These are phyloP conservation scores for Escarpia spicata DNA, from an alignment of 2,888 invertebrate genomes.

Conservation along the genomic window DNA sequence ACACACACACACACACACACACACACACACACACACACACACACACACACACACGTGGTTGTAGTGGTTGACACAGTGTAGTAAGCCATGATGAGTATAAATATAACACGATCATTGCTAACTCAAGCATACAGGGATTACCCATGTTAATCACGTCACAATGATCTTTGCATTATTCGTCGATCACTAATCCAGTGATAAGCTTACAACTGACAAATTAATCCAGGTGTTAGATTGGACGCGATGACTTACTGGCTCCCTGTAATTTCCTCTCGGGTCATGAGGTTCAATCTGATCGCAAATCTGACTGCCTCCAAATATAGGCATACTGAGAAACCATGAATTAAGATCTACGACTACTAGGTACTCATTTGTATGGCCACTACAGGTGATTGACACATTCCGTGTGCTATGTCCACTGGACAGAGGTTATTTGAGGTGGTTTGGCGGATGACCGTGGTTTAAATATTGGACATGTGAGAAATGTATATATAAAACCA, in stretches of 20 bases:
- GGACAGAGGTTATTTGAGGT: background rate
- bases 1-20: background rate
- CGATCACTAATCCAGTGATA: background rate
- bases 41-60: background rate
- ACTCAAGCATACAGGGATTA: background rate
- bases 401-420: background rate
- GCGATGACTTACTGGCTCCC: background rate
- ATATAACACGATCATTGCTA: background rate
- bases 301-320: background rate
- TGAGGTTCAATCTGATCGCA: background rate
- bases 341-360: background rate
- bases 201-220: slow-evolving; percentile 5
- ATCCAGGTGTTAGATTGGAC: background rate
- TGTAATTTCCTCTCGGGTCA: background rate
- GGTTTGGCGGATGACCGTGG: background rate
- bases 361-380: background rate
- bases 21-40: background rate
- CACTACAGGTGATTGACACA: background rate
- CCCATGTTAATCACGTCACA: background rate
- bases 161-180: background rate
- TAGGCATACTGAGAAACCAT: background rate
- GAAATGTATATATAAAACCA: background rate
- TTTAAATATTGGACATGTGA: background rate
- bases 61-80: background rate
- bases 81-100: background rate